Evolutionary conservation across 1,140 invertebrate species (phyloP), one percentile per base, ranked within the genome.

Genomic region (Bombus ignitus): DNA sequence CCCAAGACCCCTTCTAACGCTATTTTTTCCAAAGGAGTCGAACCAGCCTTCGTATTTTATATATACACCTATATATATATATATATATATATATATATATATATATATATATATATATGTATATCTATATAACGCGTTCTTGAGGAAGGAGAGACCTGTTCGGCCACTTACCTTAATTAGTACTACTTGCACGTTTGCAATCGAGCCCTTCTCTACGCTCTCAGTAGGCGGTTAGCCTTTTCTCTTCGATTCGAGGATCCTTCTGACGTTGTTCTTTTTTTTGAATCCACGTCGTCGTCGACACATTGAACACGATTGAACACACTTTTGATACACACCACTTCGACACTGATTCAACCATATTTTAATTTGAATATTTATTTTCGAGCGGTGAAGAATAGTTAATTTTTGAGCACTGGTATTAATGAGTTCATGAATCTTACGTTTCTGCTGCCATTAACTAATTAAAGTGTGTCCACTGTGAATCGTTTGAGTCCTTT

Each of bases 151-250:
- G 71, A 75, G 78, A 47, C 22, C 79, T 70, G 84, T 85, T 81
- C 79, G 70, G 71, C 53, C 83, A 84, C 83, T 84, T 84, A 84
- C 83, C 79, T 84, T 84, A 84, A 84, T 84, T 84, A 84, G 62
- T 68, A 39, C 83, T 84, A 84, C 83, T 84, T 79, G 57, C 83
- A 84, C 83, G 76, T 47, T 84, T 18, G 83, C 76, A 22, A 84
- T 84, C 83, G 68, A 62, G 83, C 76, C 47, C 75, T 42, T 53
- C 70, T 39, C 57, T 37, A 25, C 35, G 3, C 18, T 39, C 35
- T 32, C 71, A 32, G 71, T 22, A 57, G 73, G 39, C 42, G 66
- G 83, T 84, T 84, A 84, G 83, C 75, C 83, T 84, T 84, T 84
- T 71, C 35, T 57, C 53, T 12, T 28, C 80, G 47, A 75, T 87